These are phyloP conservation scores for Temnothorax rugatulus DNA, from an alignment of 2,888 invertebrate species.

Conservation along the genomic window DNA sequence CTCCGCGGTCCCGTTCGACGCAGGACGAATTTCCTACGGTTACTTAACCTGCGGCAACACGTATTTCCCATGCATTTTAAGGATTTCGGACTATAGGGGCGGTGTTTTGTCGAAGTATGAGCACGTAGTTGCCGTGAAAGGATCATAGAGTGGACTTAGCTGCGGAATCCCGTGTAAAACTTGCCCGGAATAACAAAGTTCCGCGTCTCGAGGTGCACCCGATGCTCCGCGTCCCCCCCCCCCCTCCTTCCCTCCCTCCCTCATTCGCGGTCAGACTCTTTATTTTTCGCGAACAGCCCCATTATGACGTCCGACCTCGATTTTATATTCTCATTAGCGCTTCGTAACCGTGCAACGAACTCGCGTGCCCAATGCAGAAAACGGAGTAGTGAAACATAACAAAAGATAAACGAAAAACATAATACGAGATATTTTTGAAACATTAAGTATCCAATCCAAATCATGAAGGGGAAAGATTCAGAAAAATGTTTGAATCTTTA, in stretches of 20 bases:
- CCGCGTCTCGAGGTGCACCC: slow-evolving; percentile 61
- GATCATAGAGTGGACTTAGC: slow-evolving; percentile 85
- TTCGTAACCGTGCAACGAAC: background rate
- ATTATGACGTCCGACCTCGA: slow-evolving; percentile 36
- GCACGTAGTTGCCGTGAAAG: slow-evolving; percentile 85
- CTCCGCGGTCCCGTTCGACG: slow-evolving; percentile 56
- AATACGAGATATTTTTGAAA: background rate
- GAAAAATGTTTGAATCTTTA: background rate
- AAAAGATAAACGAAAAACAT: background rate
- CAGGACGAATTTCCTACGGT: slow-evolving; percentile 77
- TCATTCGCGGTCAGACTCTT: background rate
- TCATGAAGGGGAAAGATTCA: background rate
- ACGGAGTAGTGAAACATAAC: background rate
- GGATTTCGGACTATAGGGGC: slow-evolving; percentile 82
- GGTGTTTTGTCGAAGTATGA: slow-evolving; percentile 85
- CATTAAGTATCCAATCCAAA: background rate
- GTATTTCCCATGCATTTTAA: slow-evolving; percentile 84
- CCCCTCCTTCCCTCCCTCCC: background rate
- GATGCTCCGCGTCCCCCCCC: slow-evolving; percentile 8
- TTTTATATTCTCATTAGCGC: slow-evolving; percentile 51
- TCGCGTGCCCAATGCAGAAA: background rate
- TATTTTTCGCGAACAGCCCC: slow-evolving; percentile 39
- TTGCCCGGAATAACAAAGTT: slow-evolving; percentile 85
- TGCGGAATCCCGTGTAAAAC: slow-evolving; percentile 85
- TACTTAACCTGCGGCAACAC: slow-evolving; percentile 81